These are phyloP conservation scores for Mimas tiliae DNA, from an alignment of 2,888 invertebrate species.

Conservation along the genomic window DNA sequence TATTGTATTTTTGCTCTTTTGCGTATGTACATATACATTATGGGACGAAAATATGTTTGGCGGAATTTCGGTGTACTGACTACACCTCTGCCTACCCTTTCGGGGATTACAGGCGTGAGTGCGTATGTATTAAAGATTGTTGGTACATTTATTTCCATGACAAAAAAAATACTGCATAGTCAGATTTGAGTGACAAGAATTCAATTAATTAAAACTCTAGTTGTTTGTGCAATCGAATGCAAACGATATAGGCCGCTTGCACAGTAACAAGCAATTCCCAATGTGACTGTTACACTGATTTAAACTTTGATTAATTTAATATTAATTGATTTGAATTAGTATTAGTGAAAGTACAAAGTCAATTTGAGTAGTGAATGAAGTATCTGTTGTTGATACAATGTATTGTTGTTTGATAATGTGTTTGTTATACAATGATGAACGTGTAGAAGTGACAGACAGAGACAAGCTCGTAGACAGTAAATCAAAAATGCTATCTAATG, in stretches of 20 bases:
- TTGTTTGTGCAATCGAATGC: conserved; percentile 9
- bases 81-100: too few relatives aligned
- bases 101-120: too few relatives aligned
- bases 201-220: conserved; percentile 33
- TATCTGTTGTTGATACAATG: conserved; percentile 5
- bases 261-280: conserved; percentile 30
- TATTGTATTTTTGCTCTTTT: too few relatives aligned
- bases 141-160: conserved; percentile 40
- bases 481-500: not conserved
- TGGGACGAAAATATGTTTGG: too few relatives aligned
- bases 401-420: conserved; percentile 1
- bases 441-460: not conserved
- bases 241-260: conserved; percentile 30
- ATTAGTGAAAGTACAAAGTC: conserved; percentile 4
- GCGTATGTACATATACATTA: too few relatives aligned
- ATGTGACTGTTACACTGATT: not conserved
- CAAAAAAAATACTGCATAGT: conserved; percentile 32
- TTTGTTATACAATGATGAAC: not conserved
- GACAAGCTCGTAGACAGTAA: not conserved
- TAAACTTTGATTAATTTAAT: conserved; percentile 12
- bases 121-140: conserved; percentile 30
- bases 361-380: not conserved
- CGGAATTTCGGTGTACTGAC: too few relatives aligned
- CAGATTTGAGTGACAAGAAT: conserved; percentile 37
- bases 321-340: conserved; percentile 17